phyloP scores from a whole-genome alignment of 2,888 invertebrate species.

The Philereme transversata region DNA sequence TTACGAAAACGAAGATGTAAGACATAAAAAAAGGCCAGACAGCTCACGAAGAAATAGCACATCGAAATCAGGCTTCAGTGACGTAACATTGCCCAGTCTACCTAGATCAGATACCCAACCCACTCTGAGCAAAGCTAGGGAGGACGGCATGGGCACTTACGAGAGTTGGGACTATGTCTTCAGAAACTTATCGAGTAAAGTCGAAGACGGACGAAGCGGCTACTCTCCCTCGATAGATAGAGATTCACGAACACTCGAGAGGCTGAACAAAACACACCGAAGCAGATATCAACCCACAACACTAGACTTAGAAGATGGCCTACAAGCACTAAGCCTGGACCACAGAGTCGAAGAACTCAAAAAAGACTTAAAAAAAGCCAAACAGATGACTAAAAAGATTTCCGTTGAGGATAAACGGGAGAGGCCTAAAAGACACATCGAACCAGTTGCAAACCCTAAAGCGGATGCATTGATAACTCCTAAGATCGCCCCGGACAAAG shows the following conservation, averaged over 20 bases:
- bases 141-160: slow-evolving; percentile 87
- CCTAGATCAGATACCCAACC: slow-evolving; percentile 79
- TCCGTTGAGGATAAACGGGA: slow-evolving; percentile 58
- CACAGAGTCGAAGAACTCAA: slow-evolving; percentile 79
- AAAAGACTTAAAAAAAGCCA: slow-evolving; percentile 67
- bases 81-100: slow-evolving; percentile 69
- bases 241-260: slow-evolving; percentile 74
- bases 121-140: slow-evolving; percentile 79
- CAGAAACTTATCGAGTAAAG: slow-evolving; percentile 89
- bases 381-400: slow-evolving; percentile 59
- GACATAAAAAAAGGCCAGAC: slow-evolving; percentile 56
- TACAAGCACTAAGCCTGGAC: slow-evolving; percentile 80
- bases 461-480: slow-evolving; percentile 65
- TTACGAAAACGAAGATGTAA: slow-evolving; percentile 67
- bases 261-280: slow-evolving; percentile 71
- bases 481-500: slow-evolving; percentile 72
- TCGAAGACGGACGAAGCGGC: slow-evolving; percentile 87
- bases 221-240: slow-evolving; percentile 80
- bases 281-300: slow-evolving; percentile 80
- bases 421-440: slow-evolving; percentile 59
- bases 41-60: slow-evolving; percentile 66
- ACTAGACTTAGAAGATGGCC: slow-evolving; percentile 82
- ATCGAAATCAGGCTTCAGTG: slow-evolving; percentile 72
- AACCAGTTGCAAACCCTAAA: slow-evolving; percentile 67
- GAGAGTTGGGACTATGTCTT: slow-evolving; percentile 93